Base-by-base conservation (phyloP, 2,888 invertebrate genomes). In the Drosophila pegasa region DNA sequence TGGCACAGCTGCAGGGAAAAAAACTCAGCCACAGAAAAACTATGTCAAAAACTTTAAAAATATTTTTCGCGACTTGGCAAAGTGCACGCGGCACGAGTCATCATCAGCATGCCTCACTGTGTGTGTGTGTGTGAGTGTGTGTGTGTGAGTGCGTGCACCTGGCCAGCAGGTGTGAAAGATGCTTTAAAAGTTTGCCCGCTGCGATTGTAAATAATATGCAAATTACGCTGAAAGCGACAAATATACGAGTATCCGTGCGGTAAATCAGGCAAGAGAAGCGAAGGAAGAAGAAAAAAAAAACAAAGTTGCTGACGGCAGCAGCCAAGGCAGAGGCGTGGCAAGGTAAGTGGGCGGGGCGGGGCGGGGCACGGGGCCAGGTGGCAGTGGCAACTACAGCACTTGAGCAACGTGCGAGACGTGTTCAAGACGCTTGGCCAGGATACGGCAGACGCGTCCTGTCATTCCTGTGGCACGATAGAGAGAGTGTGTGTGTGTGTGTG, bases 21-120 rank as follows among this genome's bases (percentile, higher is more conserved):
- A 66, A 51, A 45, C 25, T 10, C 45, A 27, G 16, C 25, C 27
- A 52, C 45, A 60, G 47, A 29, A 69, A 75, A 86, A 88, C 87
- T 86, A 87, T 88, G 85, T 88, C 88, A 87, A 88, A 87, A 88
- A 86, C 87, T 86, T 88, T 88, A 78, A 85, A 88, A 87, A 87
- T 84, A 88, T 87, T 72, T 82, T 71, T 66, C n/a, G 48, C 50
- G 27, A n/a, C 51, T 33, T 43, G 25, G 35, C 45, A 45, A 45
- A 45, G 55, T 65, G 57, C 57, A 55, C 58, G 52, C 62, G 55
- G 67, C 55, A 59, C 66, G 58, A 66, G 66, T 54, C 51, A 56
- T 62, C 78, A 58, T 63, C 71, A 51, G 45, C 35, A 16, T 20
- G n/a, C n/a, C n/a, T n/a, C n/a, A n/a, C 14, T 27, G 35, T 4